These are phyloP conservation scores for Drosophila meridiana DNA, from an alignment of 2,888 invertebrate species.

Conservation along the genomic window DNA sequence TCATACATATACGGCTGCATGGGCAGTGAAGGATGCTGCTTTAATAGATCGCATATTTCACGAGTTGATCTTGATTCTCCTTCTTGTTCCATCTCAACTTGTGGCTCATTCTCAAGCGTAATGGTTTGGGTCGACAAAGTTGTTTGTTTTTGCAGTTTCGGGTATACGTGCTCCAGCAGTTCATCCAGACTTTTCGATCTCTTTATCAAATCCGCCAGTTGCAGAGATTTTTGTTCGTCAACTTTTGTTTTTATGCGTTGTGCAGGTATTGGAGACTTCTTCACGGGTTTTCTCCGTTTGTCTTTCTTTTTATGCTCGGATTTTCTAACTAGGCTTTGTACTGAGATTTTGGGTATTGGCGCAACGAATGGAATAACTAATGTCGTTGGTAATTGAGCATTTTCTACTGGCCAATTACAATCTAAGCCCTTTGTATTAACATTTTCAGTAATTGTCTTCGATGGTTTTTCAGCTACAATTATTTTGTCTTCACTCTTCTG, in stretches of 20 bases:
- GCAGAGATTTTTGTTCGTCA: background rate
- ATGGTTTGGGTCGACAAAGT: background rate
- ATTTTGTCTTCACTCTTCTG: background rate
- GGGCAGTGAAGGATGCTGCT: background rate
- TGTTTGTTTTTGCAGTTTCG: background rate
- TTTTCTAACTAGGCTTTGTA: background rate
- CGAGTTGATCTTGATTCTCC: background rate
- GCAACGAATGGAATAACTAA: background rate
- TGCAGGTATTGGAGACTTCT: background rate
- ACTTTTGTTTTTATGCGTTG: background rate
- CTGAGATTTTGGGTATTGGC: background rate
- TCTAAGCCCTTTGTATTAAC: background rate
- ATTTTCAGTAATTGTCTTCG: background rate
- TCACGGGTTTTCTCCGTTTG: background rate
- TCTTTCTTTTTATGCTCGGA: no score
- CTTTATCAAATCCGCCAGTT: background rate
- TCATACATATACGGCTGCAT: slow-evolving; percentile 35
- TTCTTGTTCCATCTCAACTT: background rate
- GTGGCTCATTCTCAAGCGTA: background rate
- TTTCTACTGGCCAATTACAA: background rate
- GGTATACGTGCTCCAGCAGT: background rate
- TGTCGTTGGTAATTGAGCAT: background rate
- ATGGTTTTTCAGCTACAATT: background rate
- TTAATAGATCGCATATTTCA: background rate
- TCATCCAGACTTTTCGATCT: background rate